These are phyloP conservation scores for Thalassaphorura encarpata DNA, from an alignment of 1,140 invertebrate genomes.

Conservation along the genomic window DNA sequence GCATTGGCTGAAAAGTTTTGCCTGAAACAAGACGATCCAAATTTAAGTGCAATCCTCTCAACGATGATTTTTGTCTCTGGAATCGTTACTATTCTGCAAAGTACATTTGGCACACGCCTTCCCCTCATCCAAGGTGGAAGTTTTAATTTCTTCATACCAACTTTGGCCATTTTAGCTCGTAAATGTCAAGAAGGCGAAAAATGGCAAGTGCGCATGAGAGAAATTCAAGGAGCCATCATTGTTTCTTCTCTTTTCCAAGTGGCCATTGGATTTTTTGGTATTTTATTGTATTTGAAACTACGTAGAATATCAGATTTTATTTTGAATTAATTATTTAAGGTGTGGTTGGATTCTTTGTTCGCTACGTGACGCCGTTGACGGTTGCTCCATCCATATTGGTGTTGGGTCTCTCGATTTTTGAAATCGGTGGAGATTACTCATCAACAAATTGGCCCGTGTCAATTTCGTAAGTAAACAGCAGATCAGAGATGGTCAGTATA, in stretches of 20 bases:
- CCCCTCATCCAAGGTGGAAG: constrained; percentile 37
- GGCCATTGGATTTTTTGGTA: constrained; percentile 36
- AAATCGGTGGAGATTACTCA: constrained; percentile 35
- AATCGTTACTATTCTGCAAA: constrained; percentile 34
- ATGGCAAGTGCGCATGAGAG: constrained; percentile 41
- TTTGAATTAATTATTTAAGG: constrained; percentile 12
- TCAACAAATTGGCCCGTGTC: constrained; percentile 39
- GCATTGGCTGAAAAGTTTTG: constrained; percentile 49
- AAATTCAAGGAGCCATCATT: constrained; percentile 45
- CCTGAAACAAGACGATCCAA: constrained; percentile 39
- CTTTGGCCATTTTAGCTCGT: constrained; percentile 41
- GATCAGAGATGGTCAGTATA: neutral
- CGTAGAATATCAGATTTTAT: neutral
- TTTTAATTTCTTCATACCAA: constrained; percentile 44
- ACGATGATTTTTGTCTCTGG: constrained; percentile 48
- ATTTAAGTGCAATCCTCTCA: constrained; percentile 39
- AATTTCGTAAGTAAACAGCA: constrained; percentile 34
- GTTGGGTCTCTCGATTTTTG: constrained; percentile 40
- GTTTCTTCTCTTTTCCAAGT: constrained; percentile 42
- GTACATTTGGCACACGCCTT: constrained; percentile 26
- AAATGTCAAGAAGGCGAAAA: constrained; percentile 36
- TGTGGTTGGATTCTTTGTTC: constrained; percentile 21
- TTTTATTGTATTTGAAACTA: constrained; percentile 24
- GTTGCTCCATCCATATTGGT: constrained; percentile 41
- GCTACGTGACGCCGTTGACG: constrained; percentile 41